Base-by-base conservation (phyloP, 2,797 vertebrate genomes). In the Enteromius unitaeniatus region DNA sequence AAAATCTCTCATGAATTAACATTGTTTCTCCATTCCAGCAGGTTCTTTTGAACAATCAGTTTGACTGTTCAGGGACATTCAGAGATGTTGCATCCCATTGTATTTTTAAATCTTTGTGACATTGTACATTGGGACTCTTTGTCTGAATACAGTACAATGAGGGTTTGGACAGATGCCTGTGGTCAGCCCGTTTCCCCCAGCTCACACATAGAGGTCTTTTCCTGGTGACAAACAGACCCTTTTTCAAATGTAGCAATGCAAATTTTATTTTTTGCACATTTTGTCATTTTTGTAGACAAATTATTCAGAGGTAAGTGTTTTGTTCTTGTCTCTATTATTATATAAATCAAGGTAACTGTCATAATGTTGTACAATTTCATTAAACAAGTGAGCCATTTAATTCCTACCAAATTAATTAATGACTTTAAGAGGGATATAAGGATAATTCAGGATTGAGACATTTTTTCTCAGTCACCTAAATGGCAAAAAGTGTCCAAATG, bases 91-190 rank as follows among this genome's bases (percentile, higher is more conserved):
- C 79, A 84, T 83, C 87, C 86, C 55, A 90, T 90, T 91, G 89
- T 89, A 86, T 79, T 82, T 87, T 87, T 84, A 86, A 88, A 87
- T 91, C 88, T 88, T 89, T 91, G 88, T 90, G 86, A 86, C 85
- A 88, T 86, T 90, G 90, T 90, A 90, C 85, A 90, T 89, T 86
- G 83, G 79, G 83, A 83, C 79, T 86, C 83, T 91, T 90, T 91
- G 88, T 92, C 74, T 85, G 58, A 78, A 86, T 87, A 89, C 89
- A 86, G 88, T 89, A 89, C 91, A 90, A 87, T 86, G 89, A 88
- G 86, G 68, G 82, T 89, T 89, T 82, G 76, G 87, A 85, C 89
- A 85, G 88, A 90, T 89, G 87, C 88, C 85, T 91, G 87, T 85
- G 86, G 87, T 89, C 90, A 91, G 87, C 88, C 88, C 72, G 88